These are phyloP conservation scores for Acleris holmiana DNA, from an alignment of 2,888 invertebrate genomes.

Conservation along the genomic window DNA sequence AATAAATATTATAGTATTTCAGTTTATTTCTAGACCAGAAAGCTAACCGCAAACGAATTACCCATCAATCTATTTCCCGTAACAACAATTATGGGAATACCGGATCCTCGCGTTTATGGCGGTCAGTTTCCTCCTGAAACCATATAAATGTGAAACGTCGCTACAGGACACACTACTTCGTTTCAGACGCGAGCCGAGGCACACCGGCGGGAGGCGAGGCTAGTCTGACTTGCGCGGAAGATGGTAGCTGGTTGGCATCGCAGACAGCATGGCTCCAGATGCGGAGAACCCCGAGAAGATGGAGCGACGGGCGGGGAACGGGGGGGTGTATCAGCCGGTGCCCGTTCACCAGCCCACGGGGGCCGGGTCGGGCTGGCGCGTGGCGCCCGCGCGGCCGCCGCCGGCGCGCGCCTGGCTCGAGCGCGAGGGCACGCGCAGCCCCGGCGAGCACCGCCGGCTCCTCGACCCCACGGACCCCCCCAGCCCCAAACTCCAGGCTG, in stretches of 20 bases:
- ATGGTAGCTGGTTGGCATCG: constrained; percentile 20
- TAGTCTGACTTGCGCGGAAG: constrained; percentile 17
- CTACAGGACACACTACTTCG: constrained; percentile 4
- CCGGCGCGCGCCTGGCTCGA: constrained; percentile 68
- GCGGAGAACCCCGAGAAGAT: constrained; percentile 25
- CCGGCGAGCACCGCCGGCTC: constrained; percentile 64
- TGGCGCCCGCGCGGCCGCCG: constrained; percentile 39
- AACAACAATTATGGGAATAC: constrained; percentile 12
- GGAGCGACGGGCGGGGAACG: constrained; percentile 26
- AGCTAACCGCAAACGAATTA: constrained; percentile 34
- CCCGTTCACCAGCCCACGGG: constrained; percentile 44
- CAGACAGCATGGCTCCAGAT: constrained; percentile 32
- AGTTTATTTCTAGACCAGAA: constrained; percentile 16
- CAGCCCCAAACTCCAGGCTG: constrained; percentile 56
- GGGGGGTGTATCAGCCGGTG: constrained; percentile 42
- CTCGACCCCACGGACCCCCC: constrained; percentile 47
- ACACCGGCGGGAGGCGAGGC: constrained; percentile 3
- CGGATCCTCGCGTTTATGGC: background rate
- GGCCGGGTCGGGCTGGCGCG: constrained; percentile 47
- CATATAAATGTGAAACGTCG: constrained; percentile 15
- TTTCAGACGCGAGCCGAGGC: constrained; percentile 20
- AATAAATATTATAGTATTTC: constrained; percentile 1
- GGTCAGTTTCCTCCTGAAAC: constrained; percentile 12
- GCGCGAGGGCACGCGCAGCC: constrained; percentile 58
- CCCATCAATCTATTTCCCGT: constrained; percentile 30